These are phyloP conservation scores for Synanthedon formicaeformis DNA, from an alignment of 2,888 invertebrate genomes.

Conservation along the genomic window DNA sequence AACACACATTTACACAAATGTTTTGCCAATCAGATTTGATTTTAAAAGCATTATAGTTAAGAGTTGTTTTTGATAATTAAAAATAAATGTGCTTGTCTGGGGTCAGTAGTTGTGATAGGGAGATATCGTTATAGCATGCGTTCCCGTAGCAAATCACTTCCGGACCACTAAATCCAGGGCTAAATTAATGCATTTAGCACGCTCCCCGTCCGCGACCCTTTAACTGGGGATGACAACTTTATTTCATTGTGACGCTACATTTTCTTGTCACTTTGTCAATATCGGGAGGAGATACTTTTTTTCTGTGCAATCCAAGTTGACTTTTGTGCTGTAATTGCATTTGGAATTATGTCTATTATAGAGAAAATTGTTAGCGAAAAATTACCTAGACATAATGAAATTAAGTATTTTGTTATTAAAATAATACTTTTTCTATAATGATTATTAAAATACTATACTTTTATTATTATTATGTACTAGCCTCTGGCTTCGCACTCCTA, in stretches of 20 bases:
- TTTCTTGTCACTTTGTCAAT: constrained; percentile 62
- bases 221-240: constrained; percentile 67
- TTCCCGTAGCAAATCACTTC: constrained; percentile 71
- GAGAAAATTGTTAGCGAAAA: background rate
- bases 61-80: constrained; percentile 1
- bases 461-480: too few species aligned
- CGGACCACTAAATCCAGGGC: constrained; percentile 68
- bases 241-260: constrained; percentile 65
- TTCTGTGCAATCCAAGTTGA: background rate
- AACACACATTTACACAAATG: constrained; percentile 26
- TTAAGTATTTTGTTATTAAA: too few species aligned
- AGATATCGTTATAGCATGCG: constrained; percentile 58
- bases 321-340: background rate
- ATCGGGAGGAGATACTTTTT: constrained; percentile 19
- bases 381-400: too few species aligned
- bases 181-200: constrained; percentile 71
- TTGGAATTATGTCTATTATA: background rate
- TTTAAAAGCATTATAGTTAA: background rate
- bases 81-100: constrained; percentile 33
- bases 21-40: background rate
- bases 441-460: too few species aligned
- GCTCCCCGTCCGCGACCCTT: constrained; percentile 57
- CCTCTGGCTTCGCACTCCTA: too few species aligned
- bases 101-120: constrained; percentile 52
- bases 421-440: too few species aligned